Evolutionary conservation across 2,888 invertebrate species (phyloP), one percentile per base, ranked within the genome.

Genomic region (Axea sp.): DNA sequence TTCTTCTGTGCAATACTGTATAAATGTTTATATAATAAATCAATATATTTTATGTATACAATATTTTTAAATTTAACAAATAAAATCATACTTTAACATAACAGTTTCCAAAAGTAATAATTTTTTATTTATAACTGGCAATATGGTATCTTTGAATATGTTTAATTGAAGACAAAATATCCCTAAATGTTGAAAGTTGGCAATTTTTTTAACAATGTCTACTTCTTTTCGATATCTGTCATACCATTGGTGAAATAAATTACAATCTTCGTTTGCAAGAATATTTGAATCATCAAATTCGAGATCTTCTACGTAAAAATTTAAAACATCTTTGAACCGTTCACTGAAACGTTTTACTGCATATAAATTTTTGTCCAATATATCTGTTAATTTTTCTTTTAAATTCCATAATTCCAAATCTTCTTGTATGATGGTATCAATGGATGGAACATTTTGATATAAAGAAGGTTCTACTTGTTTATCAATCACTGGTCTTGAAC

Each of bases 381-480:
- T 83, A 1, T 89, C 82, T 3, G 91, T 90, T 73, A 95, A 90
- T 51, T 90, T 90, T 1, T 88, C 82, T 51, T 92, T 91, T 59
- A 91, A 87, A 0, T 86, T 86, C 43, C 90, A 80, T 82, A 94
- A 88, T 12, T 88, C 79, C 43, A 89, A 88, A 84, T 96, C 95
- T 74, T 92, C 91, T 53, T 91, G 90, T 83, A 96, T 89, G 49
- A 95, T 90, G 78, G 92, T 92, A 30, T 90, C 88, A 22, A 96
- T 88, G 71, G 92, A 91, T 0, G 96, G 95, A 0, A 95, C 92
- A 17, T 90, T 89, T 1, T 94, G 94, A 57, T 93, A 93, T 0
- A 93, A 91, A 84, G 94, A 91, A 33, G 94, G 93, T 78, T 95
- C 94, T 81, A 92, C 91, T 81, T 94, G 93, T 9, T 93, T 94